These are phyloP conservation scores for Cyprinodon brontotheroides DNA, from an alignment of 2,113 vertebrate genomes.

Conservation along the genomic window DNA sequence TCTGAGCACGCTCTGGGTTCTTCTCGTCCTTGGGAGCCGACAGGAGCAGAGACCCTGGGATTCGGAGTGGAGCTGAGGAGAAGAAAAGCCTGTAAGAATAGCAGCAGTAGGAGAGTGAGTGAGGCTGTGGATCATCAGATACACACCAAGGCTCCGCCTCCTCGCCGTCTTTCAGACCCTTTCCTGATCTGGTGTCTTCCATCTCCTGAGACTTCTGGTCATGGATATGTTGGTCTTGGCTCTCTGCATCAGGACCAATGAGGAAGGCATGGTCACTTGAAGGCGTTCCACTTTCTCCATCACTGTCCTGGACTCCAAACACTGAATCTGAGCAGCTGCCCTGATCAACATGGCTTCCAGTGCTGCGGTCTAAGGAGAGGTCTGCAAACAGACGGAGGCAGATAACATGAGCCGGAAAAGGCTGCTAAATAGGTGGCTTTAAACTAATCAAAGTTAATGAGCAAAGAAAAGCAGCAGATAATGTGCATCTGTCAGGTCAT, in stretches of 20 bases:
- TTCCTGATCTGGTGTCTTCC: background rate
- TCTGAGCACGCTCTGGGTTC: slow-evolving; percentile 7
- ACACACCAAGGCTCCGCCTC: slow-evolving; percentile 28
- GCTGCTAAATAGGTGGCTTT: background rate
- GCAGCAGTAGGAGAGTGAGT: background rate
- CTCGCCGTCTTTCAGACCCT: background rate
- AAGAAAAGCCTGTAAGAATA: background rate
- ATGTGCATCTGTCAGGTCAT: too few species aligned
- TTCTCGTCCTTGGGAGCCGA: slow-evolving; percentile 37
- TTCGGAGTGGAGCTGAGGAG: slow-evolving; percentile 17
- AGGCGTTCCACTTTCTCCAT: slow-evolving; percentile 78
- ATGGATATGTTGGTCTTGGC: slow-evolving; percentile 69
- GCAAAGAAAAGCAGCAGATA: background rate
- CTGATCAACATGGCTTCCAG: slow-evolving; percentile 68
- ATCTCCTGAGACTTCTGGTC: background rate
- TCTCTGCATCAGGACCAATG: slow-evolving; percentile 77
- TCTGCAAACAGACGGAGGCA: background rate
- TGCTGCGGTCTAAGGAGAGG: slow-evolving; percentile 60
- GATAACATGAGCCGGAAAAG: background rate
- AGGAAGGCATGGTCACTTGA: slow-evolving; percentile 80
- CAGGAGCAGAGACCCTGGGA: slow-evolving; percentile 28
- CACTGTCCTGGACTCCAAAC: slow-evolving; percentile 69
- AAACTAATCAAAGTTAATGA: background rate
- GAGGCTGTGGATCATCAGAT: background rate
- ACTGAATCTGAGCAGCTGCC: slow-evolving; percentile 79